phyloP scores from a whole-genome alignment of 2,113 vertebrate species.

The Procavia capensis region DNA sequence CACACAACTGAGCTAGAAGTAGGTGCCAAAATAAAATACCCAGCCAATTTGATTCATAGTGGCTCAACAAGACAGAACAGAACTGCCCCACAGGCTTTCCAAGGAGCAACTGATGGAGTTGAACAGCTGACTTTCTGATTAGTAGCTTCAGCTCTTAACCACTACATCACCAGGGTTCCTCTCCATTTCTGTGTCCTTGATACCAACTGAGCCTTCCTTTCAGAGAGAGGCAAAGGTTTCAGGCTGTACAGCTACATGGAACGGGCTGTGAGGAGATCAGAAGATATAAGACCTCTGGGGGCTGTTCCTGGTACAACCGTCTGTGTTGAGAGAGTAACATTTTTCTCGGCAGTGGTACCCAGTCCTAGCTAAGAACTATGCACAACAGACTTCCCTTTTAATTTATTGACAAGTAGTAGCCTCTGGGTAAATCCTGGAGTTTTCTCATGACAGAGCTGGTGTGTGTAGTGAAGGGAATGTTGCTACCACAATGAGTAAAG shows the following conservation, averaged over 20 bases:
- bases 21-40: background rate
- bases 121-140: too few species aligned
- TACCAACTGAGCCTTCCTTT: background rate
- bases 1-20: background rate
- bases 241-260: background rate
- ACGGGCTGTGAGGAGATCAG: background rate
- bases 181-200: background rate
- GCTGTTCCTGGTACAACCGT: background rate
- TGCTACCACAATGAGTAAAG: background rate
- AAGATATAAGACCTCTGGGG: background rate
- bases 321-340: background rate
- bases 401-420: conserved; percentile 15
- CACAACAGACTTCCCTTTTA: background rate
- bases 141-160: too few species aligned
- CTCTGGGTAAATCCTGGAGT: conserved; percentile 51
- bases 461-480: background rate
- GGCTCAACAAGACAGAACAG: too few species aligned
- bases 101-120: too few species aligned
- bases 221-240: background rate
- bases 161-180: too few species aligned
- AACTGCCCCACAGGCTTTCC: too few species aligned
- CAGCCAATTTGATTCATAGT: too few species aligned
- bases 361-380: background rate
- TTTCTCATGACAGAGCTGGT: conserved; percentile 36
- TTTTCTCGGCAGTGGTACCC: background rate